phyloP scores from a whole-genome alignment of 2,888 invertebrate species.

The Agrilus cyanescens region DNA sequence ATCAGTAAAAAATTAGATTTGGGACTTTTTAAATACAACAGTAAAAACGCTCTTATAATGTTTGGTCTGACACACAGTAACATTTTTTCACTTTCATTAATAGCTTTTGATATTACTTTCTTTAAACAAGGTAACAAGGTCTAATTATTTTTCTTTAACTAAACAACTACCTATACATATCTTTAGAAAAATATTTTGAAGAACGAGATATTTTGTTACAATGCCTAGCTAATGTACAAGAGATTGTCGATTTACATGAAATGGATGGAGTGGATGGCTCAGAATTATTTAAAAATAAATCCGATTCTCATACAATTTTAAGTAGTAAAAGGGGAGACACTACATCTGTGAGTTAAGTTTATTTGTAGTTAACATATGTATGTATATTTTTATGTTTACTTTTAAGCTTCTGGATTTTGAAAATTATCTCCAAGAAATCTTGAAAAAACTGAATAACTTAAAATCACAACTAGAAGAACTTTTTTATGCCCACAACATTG shows the following conservation, averaged over 20 bases:
- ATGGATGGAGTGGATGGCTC: background rate
- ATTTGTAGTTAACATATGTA: too few relatives aligned
- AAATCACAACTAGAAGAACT: too few relatives aligned
- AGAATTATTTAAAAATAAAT: background rate
- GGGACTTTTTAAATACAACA: constrained; percentile 9
- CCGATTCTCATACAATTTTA: background rate
- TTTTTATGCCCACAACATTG: too few relatives aligned
- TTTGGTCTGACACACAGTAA: constrained; percentile 15
- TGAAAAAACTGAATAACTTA: too few relatives aligned
- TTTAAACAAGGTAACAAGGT: constrained; percentile 18
- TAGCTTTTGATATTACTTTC: constrained; percentile 16
- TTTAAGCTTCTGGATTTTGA: too few relatives aligned
- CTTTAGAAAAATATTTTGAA: constrained; percentile 1
- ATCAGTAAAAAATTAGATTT: constrained; percentile 9
- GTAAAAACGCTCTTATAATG: constrained; percentile 16
- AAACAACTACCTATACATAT: background rate
- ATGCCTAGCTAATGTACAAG: constrained; percentile 19
- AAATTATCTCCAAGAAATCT: too few relatives aligned
- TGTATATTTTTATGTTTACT: too few relatives aligned
- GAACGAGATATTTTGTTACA: constrained; percentile 13
- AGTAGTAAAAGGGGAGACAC: background rate
- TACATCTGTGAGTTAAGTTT: background rate
- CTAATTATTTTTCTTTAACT: background rate
- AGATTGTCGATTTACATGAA: background rate
- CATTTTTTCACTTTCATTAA: constrained; percentile 15